Evolutionary conservation across 2,113 vertebrate species (phyloP), one percentile per base, ranked within the genome.

Genomic region (Nibea albiflora): DNA sequence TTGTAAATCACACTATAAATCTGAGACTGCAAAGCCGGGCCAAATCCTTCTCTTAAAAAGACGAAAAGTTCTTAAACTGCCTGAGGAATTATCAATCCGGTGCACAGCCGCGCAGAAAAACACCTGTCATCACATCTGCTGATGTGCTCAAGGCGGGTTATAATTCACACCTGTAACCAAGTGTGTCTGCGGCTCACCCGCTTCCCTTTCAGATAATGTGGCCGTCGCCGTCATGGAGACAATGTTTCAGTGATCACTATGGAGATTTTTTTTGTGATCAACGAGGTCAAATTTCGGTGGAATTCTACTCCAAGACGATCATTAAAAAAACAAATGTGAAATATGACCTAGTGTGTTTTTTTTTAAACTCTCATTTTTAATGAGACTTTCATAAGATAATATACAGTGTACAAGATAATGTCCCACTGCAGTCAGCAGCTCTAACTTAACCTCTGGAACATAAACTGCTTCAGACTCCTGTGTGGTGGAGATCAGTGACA

Each of bases 1-100:
- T 80, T 76, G 67, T 80, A 88, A 90, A 92, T 87, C 81, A 76
- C 58, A 79, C 72, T 73, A 67, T 28, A 76, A 84, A 87, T 90
- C 80, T 72, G 73, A 88, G 86, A 76, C 70, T 54, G 61, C 64
- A 73, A 65, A 80, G 28, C 42, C 26, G 65, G 10, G 62, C 54
- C 65, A 62, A n/a, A 16, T 50, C 83, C 56, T 81, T 85, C 28
- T 46, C 16, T 47, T 77, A 46, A 79, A 31, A 35, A 85, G 73
- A 71, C 3, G 19, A 78, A 86, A 80, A 63, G 57, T 78, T 66
- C 70, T 71, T 61, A 24, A 22, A 4, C 20, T 64, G 58, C 46
- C 78, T 50, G 17, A 46, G 42, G 60, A 24, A 8, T 72, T 76
- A 64, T 35, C 24, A 56, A 44, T 11, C 44, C 50, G 35, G 42